Evolutionary conservation across 2,888 invertebrate genomes (phyloP).

Genomic region (Orgyia antiqua): DNA sequence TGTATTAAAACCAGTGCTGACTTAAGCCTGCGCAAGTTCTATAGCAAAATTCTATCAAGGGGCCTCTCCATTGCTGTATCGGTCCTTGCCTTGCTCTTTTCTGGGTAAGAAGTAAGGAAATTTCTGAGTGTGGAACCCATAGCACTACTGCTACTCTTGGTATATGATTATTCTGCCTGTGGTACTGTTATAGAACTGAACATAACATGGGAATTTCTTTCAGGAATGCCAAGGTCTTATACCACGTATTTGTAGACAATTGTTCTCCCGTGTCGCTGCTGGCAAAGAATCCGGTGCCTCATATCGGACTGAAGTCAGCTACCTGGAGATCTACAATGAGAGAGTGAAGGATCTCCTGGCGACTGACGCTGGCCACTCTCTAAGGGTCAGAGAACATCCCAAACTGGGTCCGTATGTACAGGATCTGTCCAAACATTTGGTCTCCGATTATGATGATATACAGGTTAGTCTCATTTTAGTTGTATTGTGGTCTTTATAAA

Average conservation of each 20-base stretch:
- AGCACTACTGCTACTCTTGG: no score
- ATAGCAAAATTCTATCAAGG: no score
- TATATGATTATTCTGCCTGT: no score
- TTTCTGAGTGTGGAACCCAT: no score
- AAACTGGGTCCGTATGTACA: slow-evolving; percentile 91
- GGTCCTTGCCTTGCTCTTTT: no score
- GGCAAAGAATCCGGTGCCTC: slow-evolving; percentile 90
- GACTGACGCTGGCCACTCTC: slow-evolving; percentile 80
- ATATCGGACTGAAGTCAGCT: slow-evolving; percentile 91
- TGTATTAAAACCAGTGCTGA: no score
- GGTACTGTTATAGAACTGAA: no score
- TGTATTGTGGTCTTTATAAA: not conserved
- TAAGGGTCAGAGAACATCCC: slow-evolving; percentile 89
- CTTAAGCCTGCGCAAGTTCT: no score
- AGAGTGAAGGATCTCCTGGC: slow-evolving; percentile 85
- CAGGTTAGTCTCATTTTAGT: slow-evolving; percentile 72
- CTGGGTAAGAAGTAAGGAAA: no score
- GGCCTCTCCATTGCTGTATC: no score
- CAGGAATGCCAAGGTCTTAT: slow-evolving; percentile 89
- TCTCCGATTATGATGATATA: slow-evolving; percentile 91
- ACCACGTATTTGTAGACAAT: slow-evolving; percentile 89
- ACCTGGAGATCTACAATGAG: slow-evolving; percentile 92
- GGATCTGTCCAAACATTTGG: slow-evolving; percentile 89
- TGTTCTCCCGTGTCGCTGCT: slow-evolving; percentile 89
- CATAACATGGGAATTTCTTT: no score